Conservation (phyloP, 2,113 vertebrate genomes). For the Takifugu flavidus region DNA sequence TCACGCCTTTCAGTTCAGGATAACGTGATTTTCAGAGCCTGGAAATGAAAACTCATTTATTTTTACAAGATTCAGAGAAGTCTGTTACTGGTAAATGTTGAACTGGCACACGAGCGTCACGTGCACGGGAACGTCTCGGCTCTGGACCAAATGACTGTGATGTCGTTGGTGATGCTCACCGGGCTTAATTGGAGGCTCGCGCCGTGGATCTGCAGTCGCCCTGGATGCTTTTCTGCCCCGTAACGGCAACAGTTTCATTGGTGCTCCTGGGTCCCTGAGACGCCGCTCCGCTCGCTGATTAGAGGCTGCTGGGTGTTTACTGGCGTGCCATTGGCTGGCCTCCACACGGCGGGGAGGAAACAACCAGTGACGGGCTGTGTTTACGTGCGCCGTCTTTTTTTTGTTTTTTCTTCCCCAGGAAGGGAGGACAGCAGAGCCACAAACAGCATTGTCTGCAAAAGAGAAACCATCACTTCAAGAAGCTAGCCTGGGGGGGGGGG, state of each 20-base stretch:
- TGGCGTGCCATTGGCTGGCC: slow-evolving; percentile 65
- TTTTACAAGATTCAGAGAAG: too few relatives aligned
- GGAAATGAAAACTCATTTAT: too few relatives aligned
- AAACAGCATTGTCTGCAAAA: slow-evolving; percentile 75
- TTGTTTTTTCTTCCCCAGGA: slow-evolving; percentile 9
- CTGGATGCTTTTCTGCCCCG: slow-evolving; percentile 45
- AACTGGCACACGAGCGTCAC: not conserved
- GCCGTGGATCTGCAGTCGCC: slow-evolving; percentile 42
- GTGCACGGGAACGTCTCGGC: slow-evolving; percentile 27
- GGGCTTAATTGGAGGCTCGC: slow-evolving; percentile 19
- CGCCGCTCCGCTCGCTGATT: slow-evolving; percentile 77
- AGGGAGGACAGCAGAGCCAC: slow-evolving; percentile 46
- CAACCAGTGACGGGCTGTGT: slow-evolving; percentile 69
- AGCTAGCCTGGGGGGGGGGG: slow-evolving; percentile 7
- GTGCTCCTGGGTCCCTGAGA: slow-evolving; percentile 51
- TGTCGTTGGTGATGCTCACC: slow-evolving; percentile 39
- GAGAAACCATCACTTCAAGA: slow-evolving; percentile 48
- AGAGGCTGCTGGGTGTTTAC: slow-evolving; percentile 60
- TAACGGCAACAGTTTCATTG: slow-evolving; percentile 59
- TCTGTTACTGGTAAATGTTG: too few relatives aligned
- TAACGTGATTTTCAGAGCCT: not conserved
- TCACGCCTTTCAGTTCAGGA: not conserved
- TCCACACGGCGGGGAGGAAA: slow-evolving; percentile 40
- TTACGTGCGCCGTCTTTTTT: slow-evolving; percentile 1
- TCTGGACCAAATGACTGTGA: slow-evolving; percentile 50